Evolutionary conservation across 1,140 invertebrate genomes (phyloP).

Genomic region (Drosophila asahinai): DNA sequence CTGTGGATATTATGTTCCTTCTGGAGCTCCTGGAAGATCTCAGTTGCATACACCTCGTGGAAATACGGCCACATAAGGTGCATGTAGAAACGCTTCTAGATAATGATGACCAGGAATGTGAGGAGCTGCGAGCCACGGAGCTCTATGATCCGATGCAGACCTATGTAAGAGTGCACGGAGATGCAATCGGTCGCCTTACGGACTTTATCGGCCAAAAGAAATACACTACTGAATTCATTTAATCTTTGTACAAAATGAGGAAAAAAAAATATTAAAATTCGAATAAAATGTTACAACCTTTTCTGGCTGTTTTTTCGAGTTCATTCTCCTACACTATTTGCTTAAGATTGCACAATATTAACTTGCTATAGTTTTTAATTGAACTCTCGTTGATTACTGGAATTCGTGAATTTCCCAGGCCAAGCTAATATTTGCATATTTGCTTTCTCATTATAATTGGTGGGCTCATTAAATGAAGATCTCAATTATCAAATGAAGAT

Average conservation of each 20-base stretch:
- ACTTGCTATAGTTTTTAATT: no score
- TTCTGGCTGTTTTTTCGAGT: no score
- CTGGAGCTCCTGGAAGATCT: constrained; percentile 68
- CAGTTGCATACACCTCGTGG: constrained; percentile 61
- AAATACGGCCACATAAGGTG: constrained; percentile 40
- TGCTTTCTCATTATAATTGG: no score
- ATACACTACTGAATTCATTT: constrained; percentile 87
- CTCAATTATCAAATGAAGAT: no score
- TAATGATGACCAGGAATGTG: constrained; percentile 48
- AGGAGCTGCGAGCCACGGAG: constrained; percentile 56
- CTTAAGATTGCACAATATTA: no score
- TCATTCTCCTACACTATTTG: no score
- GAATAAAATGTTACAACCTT: not conserved
- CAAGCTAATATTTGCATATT: no score
- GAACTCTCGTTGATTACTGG: no score
- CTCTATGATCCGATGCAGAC: constrained; percentile 66
- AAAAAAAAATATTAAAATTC: not conserved
- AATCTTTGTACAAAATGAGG: not conserved
- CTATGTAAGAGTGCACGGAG: constrained; percentile 62
- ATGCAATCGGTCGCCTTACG: constrained; percentile 86
- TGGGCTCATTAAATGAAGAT: no score
- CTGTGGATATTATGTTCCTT: constrained; percentile 78
- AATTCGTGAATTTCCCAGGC: no score
- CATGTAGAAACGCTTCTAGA: constrained; percentile 43
- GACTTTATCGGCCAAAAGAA: constrained; percentile 87